Evolutionary conservation across 2,888 invertebrate genomes (phyloP).

Genomic region (Baronia brevicornis): DNA sequence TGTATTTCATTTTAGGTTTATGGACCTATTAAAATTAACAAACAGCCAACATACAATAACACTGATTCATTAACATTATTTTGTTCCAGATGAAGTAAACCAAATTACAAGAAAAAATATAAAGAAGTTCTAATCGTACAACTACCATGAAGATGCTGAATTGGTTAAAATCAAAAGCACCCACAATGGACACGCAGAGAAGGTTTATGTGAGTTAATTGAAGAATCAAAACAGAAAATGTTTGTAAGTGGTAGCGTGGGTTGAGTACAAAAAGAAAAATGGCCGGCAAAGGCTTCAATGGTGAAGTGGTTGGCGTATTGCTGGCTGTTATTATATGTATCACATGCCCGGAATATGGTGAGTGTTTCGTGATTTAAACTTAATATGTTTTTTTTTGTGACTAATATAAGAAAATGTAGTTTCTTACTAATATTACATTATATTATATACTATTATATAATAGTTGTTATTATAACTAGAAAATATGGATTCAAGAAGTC

Average conservation of each 20-base stretch:
- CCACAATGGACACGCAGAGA: constrained; percentile 43
- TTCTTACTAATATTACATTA: no score
- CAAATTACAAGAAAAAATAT: not conserved
- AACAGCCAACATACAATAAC: no score
- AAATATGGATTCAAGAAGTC: no score
- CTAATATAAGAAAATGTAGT: no score
- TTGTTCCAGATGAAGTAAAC: constrained; percentile 9
- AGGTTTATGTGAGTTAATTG: constrained; percentile 46
- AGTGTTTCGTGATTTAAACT: constrained; percentile 34
- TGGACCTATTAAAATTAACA: no score
- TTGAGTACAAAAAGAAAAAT: constrained; percentile 45
- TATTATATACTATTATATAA: no score
- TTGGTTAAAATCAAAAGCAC: constrained; percentile 29
- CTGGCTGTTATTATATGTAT: constrained; percentile 65
- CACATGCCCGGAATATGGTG: constrained; percentile 67
- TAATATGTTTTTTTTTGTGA: not conserved
- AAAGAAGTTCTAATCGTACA: constrained; percentile 4
- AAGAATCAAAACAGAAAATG: constrained; percentile 57
- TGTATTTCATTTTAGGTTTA: no score
- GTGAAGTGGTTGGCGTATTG: constrained; percentile 64
- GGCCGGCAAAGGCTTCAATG: constrained; percentile 59
- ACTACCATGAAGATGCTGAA: constrained; percentile 37
- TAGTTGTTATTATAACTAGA: no score
- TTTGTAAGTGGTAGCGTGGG: constrained; percentile 62
- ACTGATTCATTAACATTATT: not conserved